Evolutionary conservation across 2,888 invertebrate species (phyloP), one percentile per base, ranked within the genome.

Genomic region (Esperia sulphurella): DNA sequence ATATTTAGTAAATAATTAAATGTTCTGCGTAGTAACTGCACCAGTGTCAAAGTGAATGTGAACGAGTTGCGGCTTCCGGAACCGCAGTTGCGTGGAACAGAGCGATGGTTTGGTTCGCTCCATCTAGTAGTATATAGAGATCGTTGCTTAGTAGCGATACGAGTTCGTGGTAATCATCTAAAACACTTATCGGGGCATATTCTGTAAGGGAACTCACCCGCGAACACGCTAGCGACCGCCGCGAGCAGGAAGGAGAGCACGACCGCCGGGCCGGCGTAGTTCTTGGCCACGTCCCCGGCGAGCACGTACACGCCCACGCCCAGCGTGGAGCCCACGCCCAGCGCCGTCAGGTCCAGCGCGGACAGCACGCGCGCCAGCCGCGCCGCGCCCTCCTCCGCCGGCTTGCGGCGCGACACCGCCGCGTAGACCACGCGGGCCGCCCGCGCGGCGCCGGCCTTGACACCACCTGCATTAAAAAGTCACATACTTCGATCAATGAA

Each of bases 241-340:
- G 97, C 97, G 46, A 97, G 91, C n/a, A 97, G 84, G 69, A 97
- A 97, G 1, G 96, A 96, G 14, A 98, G 75, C 29, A 95, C 91
- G 0, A 97, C 96, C 0, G 96, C 95, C 0, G 98, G 97, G 0
- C 97, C 97, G 0, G 97, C 95, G 45, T 92, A 92, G 52, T 91
- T 91, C 78, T 94, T 95, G 5, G 96, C 94, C 1, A 96, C 96
- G 53, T 94, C 92, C 0, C 96, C 97, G 21, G 96, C 96, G 46
- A 98, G 77, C 14, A 97, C 97, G 71, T 98, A 98, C 38, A 97
- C 95, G 0, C 97, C 97, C 3, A 97, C 96, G 0, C 97, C 97
- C 10, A 98, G 91, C 0, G 95, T 96, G 54, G 95, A 94, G 37
- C 96, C 96, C 21, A 96, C 92, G 0, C 94, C 97, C 37, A 97